Evolutionary conservation across 2,797 vertebrate genomes (phyloP), one percentile per base, ranked within the genome.

Genomic region (Xenopus petersii): DNA sequence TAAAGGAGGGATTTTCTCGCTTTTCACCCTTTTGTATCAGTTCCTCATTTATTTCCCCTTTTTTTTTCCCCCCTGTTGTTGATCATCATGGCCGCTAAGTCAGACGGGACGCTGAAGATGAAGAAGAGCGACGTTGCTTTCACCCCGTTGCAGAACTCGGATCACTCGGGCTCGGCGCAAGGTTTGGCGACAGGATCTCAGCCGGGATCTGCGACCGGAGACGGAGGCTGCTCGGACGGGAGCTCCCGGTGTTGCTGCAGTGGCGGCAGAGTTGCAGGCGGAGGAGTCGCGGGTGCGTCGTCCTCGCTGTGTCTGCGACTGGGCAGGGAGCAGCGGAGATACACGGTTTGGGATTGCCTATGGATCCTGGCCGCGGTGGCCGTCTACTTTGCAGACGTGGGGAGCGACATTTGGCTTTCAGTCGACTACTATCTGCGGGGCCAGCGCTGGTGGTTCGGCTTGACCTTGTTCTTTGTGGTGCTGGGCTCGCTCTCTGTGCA

Each of bases 111-210:
- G 81, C 90, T 95, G 86, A 98, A 95, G 86, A 97, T 95, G 89
- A 97, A 96, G 90, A 97, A 96, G 86, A 94, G 93, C 91, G 95
- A 98, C 84, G 96, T 98, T 86, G 96, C 96, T 76, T 98, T 98
- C 89, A 98, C 96, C 42, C 96, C 96, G 71, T 86, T 98, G 92
- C 96, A 98, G 88, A 96, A 98, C 90, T 96, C 96, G 51, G 96
- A 98, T 63, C 93, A 94, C 87, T 95, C 94, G 63, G 95, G 93
- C 77, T 97, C 95, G 10, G 94, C 90, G 85, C 95, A 93, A 83
- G 96, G 92, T 33, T 88, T 95, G 83, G 92, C 91, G 71, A 85
- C 92, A 63, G 92, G 92, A 62, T 88, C 87, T 68, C 91, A 92
- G 84, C 87, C 90, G 75, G 90, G 92, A 81, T 88, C 91, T 15